Evolutionary conservation across 2,888 invertebrate genomes (phyloP), one percentile per base, ranked within the genome.

Genomic region (Kryphioiulus occultus): DNA sequence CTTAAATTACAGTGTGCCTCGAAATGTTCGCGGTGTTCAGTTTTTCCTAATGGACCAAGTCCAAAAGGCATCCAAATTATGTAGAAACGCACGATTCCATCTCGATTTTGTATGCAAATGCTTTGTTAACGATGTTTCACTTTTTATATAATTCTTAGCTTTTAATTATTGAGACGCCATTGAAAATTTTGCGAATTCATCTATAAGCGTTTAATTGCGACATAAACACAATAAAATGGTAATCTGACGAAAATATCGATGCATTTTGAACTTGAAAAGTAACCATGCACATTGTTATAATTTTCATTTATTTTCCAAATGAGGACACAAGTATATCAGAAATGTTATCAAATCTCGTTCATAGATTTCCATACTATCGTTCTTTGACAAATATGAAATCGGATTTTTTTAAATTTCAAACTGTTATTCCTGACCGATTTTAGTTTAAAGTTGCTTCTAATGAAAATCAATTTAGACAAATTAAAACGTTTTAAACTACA

Each of bases 1-100:
- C 10, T 68, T 68, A n/a, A 68, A 68, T 68, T 68, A 68, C 68
- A 68, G 68, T 26, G 68, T 68, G 68, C 68, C 68, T 26, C 26
- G 26, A 68, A 68, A 68, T n/a, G 5, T 26, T 68, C 68, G 68
- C 68, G 2, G 26, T 26, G 68, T 68, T 26, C n/a, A 26, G 26
- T 22, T 68, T 22, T 22, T 22, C 22, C 1, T 26, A 19, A 2
- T 59, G 1, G 1, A 7, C 59, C 59, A 59, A 5, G 19, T 59
- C 26, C 26, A 26, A 68, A 26, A n/a, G 68, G 68, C 68, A 12
- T 68, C 12, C 26, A 68, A 10, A 68, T 26, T 26, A 26, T 7
- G 68, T 68, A 68, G 68, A 68, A 68, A 26, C 19, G 26, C 68
- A 68, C 68, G 19, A 53, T n/a, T 53, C 2, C 19, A n/a, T 53